Base-by-base conservation (phyloP, 1,140 invertebrate genomes). In the Psix sp. region DNA sequence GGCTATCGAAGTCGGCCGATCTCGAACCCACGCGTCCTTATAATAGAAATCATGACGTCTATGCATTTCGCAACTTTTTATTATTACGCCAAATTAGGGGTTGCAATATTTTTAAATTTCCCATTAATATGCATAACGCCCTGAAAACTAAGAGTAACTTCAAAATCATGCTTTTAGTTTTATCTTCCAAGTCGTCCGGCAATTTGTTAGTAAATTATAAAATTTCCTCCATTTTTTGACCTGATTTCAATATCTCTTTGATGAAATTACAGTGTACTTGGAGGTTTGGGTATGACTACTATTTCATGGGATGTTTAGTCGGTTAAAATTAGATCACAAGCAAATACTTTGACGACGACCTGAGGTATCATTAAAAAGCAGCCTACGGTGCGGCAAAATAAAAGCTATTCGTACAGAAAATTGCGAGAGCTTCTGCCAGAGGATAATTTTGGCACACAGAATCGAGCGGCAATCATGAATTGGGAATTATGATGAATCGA, bases 241-340 rank as follows among this genome's bases (percentile, higher is more conserved):
- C n/a, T n/a, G n/a, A n/a, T n/a, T n/a, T n/a, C n/a, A n/a, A n/a
- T n/a, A n/a, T n/a, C n/a, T n/a, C n/a, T 24, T 24, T 24, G 3
- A 24, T 24, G 7, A 24, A 24, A 24, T n/a, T n/a, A n/a, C n/a
- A 11, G n/a, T 21, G 45, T 10, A 17, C n/a, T 35, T 21, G 10
- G 11, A 16, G 39, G n/a, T 36, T n/a, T 24, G 46, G 46, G 24
- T 42, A 33, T 35, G 57, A 49, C 36, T 49, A 49, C 35, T 33
- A 62, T 48, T 60, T 48, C 43, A 60, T 40, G 21, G 43, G 43
- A 60, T 60, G 40, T 62, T 49, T 62, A 11, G 45, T 9, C 7
- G 29, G 57, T 62, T 62, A 62, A 62, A 62, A 51, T 62, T 62
- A 51, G 57, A 62, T 31, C 45, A 38, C 40, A 49, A 60, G 56